These are phyloP conservation scores for Plodia interpunctella DNA, from an alignment of 1,140 invertebrate species.

Conservation along the genomic window DNA sequence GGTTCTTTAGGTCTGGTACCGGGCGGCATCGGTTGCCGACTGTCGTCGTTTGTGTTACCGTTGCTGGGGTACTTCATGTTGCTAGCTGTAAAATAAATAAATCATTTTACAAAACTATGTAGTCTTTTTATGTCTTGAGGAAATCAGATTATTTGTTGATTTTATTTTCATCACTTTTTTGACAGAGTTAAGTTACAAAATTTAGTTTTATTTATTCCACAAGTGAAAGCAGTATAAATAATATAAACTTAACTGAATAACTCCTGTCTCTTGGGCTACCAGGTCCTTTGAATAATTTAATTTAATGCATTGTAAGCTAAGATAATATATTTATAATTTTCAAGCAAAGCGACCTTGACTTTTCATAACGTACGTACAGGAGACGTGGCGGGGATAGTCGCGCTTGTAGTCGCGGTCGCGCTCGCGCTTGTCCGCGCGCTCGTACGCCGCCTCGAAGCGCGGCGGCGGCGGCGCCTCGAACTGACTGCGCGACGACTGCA, in stretches of 20 bases:
- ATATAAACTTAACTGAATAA: too few species aligned
- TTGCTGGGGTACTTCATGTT: constrained; percentile 70
- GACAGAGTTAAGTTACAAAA: too few species aligned
- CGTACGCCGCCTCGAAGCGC: constrained; percentile 53
- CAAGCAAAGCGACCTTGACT: not conserved
- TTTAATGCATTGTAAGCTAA: too few species aligned
- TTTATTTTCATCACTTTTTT: too few species aligned
- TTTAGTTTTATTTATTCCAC: too few species aligned
- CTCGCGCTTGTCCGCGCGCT: constrained; percentile 50
- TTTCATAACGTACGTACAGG: constrained; percentile 35
- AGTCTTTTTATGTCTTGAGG: too few species aligned
- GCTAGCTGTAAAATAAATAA: constrained; percentile 37
- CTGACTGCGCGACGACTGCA: constrained; percentile 51
- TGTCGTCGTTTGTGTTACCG: constrained; percentile 57
- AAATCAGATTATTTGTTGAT: too few species aligned
- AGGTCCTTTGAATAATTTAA: too few species aligned
- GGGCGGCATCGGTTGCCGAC: constrained; percentile 64
- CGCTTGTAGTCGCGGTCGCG: constrained; percentile 66
- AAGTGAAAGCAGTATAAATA: too few species aligned
- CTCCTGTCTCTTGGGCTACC: too few species aligned
- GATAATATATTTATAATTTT: too few species aligned
- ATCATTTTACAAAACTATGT: not conserved
- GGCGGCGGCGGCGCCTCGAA: constrained; percentile 69
- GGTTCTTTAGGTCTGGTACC: constrained; percentile 67
- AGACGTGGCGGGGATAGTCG: constrained; percentile 59